Percentiles rank a stretch among this genome's conserved stretches.
These are phyloP conservation scores for Pterois miles DNA, from an alignment of 2,797 vertebrate species.

Conservation along the genomic window DNA sequence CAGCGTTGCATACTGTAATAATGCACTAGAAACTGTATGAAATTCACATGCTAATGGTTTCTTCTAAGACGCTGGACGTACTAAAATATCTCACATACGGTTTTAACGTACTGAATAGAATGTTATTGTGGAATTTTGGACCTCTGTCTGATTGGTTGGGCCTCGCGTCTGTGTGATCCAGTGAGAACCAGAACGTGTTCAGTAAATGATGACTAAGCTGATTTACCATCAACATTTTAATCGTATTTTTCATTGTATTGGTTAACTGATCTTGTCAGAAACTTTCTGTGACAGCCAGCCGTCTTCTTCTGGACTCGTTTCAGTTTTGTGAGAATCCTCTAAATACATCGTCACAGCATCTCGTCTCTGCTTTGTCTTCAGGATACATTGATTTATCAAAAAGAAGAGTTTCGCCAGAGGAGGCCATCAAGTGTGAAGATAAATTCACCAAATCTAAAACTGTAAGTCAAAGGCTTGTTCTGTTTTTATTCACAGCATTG, in stretches of 20 bases:
- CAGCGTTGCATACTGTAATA: too few species aligned
- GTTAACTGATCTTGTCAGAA: background rate
- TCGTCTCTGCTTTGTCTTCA: conserved; percentile 55
- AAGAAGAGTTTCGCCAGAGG: conserved; percentile 99
- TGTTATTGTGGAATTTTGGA: too few species aligned
- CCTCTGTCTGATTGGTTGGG: too few species aligned
- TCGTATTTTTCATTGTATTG: background rate
- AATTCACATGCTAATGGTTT: too few species aligned
- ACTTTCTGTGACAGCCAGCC: background rate
- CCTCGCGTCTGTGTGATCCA: too few species aligned
- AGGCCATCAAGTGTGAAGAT: conserved; percentile 99
- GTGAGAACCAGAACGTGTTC: background rate
- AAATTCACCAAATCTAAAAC: conserved; percentile 99
- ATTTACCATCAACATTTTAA: background rate
- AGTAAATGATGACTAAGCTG: background rate
- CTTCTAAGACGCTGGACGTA: too few species aligned
- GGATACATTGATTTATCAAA: conserved; percentile 99
- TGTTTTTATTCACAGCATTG: background rate
- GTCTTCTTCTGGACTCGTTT: background rate
- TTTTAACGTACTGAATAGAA: too few species aligned
- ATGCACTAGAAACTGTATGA: too few species aligned
- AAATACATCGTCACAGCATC: background rate
- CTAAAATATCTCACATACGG: too few species aligned
- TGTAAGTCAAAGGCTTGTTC: conserved; percentile 81
- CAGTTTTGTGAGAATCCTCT: background rate